Evolutionary conservation across 92 coral and sea anemone species (phyloP).

Genomic region (Plumapathes pennacea): DNA sequence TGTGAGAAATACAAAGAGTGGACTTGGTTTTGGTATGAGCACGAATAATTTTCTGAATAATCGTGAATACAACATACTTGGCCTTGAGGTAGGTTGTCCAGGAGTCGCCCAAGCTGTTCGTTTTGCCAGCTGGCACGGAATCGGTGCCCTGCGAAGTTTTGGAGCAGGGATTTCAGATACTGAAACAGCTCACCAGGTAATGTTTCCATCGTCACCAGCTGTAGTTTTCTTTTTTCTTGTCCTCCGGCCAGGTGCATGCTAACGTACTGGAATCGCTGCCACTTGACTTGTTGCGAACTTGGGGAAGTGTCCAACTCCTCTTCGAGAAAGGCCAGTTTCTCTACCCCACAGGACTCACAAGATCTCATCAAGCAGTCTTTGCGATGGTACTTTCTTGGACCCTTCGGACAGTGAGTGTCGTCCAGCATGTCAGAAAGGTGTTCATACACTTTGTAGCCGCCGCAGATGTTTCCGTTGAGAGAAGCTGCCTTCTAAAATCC

Average conservation of each 20-base stretch:
- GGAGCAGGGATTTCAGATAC: constrained; percentile 9
- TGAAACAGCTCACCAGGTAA: constrained; percentile 61
- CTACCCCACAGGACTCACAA: constrained; percentile 36
- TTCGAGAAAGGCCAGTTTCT: constrained; percentile 2
- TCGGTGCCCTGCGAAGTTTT: constrained; percentile 46
- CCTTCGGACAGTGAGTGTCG: constrained; percentile 25
- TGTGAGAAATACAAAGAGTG: constrained; percentile 30
- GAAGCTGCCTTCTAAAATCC: constrained; percentile 22
- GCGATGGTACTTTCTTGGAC: constrained; percentile 15
- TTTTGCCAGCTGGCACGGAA: constrained; percentile 58
- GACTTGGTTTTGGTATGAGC: constrained; percentile 13
- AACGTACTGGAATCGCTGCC: constrained; percentile 35
- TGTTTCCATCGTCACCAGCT: constrained; percentile 29
- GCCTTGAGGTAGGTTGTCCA: constrained; percentile 29
- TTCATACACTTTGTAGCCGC: constrained; percentile 11
- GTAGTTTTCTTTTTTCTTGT: constrained; percentile 23
- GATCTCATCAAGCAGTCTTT: constrained; percentile 26
- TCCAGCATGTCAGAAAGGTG: constrained; percentile 22
- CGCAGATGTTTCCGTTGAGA: background rate
- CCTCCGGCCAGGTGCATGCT: constrained; percentile 9
- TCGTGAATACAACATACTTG: constrained; percentile 39
- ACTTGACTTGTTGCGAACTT: background rate
- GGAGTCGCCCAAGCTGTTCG: constrained; percentile 7
- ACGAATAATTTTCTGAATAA: constrained; percentile 38
- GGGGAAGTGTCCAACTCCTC: constrained; percentile 16